These are phyloP conservation scores for Myzus persicae DNA, from an alignment of 1,140 invertebrate genomes.

Conservation along the genomic window DNA sequence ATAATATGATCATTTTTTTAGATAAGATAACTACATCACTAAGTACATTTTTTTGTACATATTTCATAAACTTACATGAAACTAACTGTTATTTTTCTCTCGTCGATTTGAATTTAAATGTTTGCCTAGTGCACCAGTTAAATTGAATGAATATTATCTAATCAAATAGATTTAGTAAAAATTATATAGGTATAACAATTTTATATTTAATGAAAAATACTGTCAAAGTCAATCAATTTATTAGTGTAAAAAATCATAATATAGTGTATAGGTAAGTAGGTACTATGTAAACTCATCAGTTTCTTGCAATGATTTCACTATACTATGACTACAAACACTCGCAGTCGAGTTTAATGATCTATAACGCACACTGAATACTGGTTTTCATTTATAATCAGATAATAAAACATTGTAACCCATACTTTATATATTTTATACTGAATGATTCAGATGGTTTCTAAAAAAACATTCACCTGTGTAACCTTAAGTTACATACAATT, in stretches of 20 bases:
- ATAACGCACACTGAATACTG: slow-evolving; percentile 2
- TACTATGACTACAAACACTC: background rate
- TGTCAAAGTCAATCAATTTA: slow-evolving; percentile 14
- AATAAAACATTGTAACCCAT: background rate
- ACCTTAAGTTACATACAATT: background rate
- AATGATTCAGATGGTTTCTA: background rate
- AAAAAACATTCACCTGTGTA: background rate
- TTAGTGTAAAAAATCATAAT: background rate
- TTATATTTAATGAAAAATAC: background rate
- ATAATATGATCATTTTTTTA: too few relatives aligned
- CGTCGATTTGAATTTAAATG: too few relatives aligned
- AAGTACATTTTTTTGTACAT: too few relatives aligned
- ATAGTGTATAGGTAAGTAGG: background rate
- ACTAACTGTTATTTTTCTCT: too few relatives aligned
- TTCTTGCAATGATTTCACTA: slow-evolving; percentile 34
- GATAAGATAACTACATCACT: too few relatives aligned
- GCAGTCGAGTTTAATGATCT: slow-evolving; percentile 16
- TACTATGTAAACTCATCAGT: background rate
- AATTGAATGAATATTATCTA: background rate
- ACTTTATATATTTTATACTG: background rate
- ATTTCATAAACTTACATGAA: too few relatives aligned
- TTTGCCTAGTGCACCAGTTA: background rate
- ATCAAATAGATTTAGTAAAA: background rate
- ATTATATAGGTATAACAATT: background rate
- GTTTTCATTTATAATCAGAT: slow-evolving; percentile 10